Base-by-base conservation (phyloP, 2,888 invertebrate species). In the Schizotus pectinicornis region DNA sequence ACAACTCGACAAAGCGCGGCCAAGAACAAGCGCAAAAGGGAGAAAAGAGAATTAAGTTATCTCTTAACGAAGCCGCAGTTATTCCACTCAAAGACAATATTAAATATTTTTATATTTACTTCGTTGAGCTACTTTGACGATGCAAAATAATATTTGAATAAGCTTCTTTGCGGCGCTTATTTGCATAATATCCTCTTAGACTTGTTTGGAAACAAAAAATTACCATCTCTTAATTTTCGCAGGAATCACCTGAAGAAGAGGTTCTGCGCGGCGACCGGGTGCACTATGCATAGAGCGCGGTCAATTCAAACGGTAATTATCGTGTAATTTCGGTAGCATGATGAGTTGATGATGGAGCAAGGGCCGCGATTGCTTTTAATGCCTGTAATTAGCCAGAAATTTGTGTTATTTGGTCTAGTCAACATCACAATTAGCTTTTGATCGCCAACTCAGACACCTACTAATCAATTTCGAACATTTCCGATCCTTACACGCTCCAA, bases 31-130 rank as follows among this genome's bases (percentile, higher is more conserved):
- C 52, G 63, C 64, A 66, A 67, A 66, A 65, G 67, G 69, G 67
- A 64, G 65, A 69, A 67, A 67, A 62, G 70, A 70, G 70, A 67
- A 75, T 75, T 73, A 72, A 75, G 69, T 74, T 74, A 74, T 69
- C 68, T 62, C 68, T 64, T 75, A 75, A 75, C 73, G 74, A 75
- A 75, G 75, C 74, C 74, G 70, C 74, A 72, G 74, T 75, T 75
- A 75, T 74, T 72, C 70, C 69, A 67, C 72, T 70, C 72, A 72
- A 72, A 73, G 72, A 73, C 74, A 73, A 75, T 75, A 75, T 75
- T 74, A 75, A 75, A 75, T 74, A 72, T 74, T 75, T 75, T 74
- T 75, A 64, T 75, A 73, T 74, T 74, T 75, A 72, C 74, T 71
- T 61, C 67, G 59, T 60, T 47, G 65, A 69, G 71, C 68, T 70